Conservation (phyloP, 1,140 invertebrate species). For the Drosophila pseudoobscura region DNA sequence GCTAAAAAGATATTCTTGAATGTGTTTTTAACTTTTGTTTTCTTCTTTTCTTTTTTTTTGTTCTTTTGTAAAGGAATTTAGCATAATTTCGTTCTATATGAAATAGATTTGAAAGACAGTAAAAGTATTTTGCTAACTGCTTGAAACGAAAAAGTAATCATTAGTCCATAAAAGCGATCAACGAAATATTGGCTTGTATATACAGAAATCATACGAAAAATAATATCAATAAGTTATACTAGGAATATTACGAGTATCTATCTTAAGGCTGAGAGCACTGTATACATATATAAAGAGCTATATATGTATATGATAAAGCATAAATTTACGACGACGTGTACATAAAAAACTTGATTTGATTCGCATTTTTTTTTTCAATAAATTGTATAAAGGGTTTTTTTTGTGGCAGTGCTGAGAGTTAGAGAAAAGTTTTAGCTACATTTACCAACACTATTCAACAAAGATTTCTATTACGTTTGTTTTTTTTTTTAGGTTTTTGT, state of each 20-base stretch:
- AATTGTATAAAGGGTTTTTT: constrained; percentile 28
- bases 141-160: constrained; percentile 56
- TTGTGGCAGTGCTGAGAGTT: constrained; percentile 44
- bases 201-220: constrained; percentile 34
- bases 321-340: constrained; percentile 78
- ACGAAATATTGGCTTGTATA: constrained; percentile 44
- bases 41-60: constrained; percentile 35
- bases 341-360: constrained; percentile 76
- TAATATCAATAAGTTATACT: constrained; percentile 36
- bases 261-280: constrained; percentile 42
- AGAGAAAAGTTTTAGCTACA: constrained; percentile 51
- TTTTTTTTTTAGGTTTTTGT: constrained; percentile 6
- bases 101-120: constrained; percentile 60
- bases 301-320: constrained; percentile 45
- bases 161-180: constrained; percentile 62
- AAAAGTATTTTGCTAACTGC: constrained; percentile 59
- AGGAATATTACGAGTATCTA: constrained; percentile 33
- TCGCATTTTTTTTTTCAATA: constrained; percentile 20
- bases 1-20: constrained; percentile 56
- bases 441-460: constrained; percentile 74
- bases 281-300: constrained; percentile 42
- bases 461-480: constrained; percentile 32
- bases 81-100: constrained; percentile 83
- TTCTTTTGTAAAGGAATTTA: constrained; percentile 65
- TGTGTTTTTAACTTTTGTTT: constrained; percentile 49